Conservation (phyloP, 2,113 vertebrate genomes). For the Caranx ignobilis region DNA sequence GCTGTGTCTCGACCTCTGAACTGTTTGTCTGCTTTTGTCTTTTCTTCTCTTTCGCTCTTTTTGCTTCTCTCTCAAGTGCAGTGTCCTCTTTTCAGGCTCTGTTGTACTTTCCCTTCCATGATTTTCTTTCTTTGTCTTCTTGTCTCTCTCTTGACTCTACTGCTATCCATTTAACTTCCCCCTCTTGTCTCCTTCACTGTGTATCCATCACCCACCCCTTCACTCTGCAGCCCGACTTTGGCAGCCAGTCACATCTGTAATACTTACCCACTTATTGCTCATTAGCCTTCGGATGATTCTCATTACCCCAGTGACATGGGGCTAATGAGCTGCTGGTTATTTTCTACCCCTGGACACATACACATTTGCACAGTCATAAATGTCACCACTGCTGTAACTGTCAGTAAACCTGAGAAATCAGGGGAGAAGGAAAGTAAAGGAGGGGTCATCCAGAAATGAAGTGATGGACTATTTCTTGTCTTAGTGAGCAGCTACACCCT, state of each 20-base stretch:
- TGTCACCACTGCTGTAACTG: constrained; percentile 22
- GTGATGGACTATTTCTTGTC: not conserved
- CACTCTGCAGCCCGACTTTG: not conserved
- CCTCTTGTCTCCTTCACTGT: not conserved
- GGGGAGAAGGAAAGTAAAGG: not conserved
- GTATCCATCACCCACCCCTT: not conserved
- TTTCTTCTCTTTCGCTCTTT: constrained; percentile 10
- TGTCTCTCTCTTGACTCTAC: constrained; percentile 14
- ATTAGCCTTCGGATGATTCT: constrained; percentile 66
- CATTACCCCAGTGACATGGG: constrained; percentile 55
- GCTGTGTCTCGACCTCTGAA: constrained; percentile 35
- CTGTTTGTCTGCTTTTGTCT: not conserved
- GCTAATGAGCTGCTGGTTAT: constrained; percentile 63
- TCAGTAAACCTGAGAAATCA: constrained; percentile 2
- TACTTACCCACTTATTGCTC: constrained; percentile 53
- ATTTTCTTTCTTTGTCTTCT: constrained; percentile 50
- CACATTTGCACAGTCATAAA: constrained; percentile 20
- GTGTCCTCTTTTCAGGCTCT: constrained; percentile 25
- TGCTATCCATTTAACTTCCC: not conserved
- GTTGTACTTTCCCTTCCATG: constrained; percentile 20
- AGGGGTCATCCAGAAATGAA: not conserved
- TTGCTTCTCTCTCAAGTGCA: not conserved
- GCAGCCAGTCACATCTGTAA: constrained; percentile 42
- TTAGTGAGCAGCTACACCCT: not conserved
- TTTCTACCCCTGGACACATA: constrained; percentile 38